Conservation (phyloP, 1,140 invertebrate genomes). For the Aplysia californica region DNA sequence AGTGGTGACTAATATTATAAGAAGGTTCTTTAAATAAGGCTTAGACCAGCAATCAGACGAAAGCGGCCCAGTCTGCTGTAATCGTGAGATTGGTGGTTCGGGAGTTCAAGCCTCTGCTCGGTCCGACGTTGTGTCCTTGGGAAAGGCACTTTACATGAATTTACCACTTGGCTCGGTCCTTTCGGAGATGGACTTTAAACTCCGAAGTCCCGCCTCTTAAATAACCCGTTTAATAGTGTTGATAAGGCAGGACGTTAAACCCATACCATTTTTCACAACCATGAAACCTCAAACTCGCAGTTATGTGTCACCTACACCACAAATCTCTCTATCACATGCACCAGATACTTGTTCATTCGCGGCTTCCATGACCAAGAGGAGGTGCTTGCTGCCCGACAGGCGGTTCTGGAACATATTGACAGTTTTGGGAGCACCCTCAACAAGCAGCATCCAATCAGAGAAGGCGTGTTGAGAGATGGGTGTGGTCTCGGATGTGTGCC, state of each 20-base stretch:
- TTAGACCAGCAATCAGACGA: too few relatives aligned
- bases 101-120: background rate
- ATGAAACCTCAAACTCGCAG: background rate
- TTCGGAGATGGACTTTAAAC: too few relatives aligned
- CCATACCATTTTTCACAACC: background rate
- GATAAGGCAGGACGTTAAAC: too few relatives aligned
- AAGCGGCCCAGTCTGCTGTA: background rate
- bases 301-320: background rate
- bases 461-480: slow-evolving; percentile 47
- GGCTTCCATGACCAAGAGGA: slow-evolving; percentile 52
- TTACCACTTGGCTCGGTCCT: too few relatives aligned
- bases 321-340: background rate
- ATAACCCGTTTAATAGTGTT: too few relatives aligned
- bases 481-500: slow-evolving; percentile 60
- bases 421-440: slow-evolving; percentile 40
- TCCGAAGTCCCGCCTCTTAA: too few relatives aligned
- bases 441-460: slow-evolving; percentile 26
- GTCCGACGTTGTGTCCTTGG: too few relatives aligned
- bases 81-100: too few relatives aligned
- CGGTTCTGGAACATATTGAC: slow-evolving; percentile 47
- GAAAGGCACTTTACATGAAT: too few relatives aligned
- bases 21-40: too few relatives aligned
- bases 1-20: too few relatives aligned
- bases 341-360: slow-evolving; percentile 53
- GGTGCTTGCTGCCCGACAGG: slow-evolving; percentile 47